These are phyloP conservation scores for Mythimna ferrago DNA, from an alignment of 2,888 invertebrate genomes.

Conservation along the genomic window DNA sequence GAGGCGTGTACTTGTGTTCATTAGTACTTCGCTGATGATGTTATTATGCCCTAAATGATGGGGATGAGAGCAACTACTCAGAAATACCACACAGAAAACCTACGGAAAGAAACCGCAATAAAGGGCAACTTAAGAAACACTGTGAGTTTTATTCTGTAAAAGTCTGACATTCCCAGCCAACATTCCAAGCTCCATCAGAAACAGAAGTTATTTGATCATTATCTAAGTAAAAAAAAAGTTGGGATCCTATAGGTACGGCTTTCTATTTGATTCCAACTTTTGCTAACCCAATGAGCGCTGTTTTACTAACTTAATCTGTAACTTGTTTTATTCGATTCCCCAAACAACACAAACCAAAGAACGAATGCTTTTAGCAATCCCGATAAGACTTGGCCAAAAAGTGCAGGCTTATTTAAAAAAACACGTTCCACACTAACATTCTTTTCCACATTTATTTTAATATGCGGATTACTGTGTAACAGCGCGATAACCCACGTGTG, in stretches of 20 bases:
- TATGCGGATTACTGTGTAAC: slow-evolving; percentile 55
- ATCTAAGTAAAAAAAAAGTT: not conserved
- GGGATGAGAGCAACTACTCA: not conserved
- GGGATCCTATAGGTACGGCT: not conserved
- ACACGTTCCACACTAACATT: slow-evolving; percentile 18
- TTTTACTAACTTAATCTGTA: not conserved
- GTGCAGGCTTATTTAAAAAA: slow-evolving; percentile 22
- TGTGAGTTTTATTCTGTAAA: no score
- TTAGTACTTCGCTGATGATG: slow-evolving; percentile 15
- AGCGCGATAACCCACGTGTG: slow-evolving; percentile 51
- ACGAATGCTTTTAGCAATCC: slow-evolving; percentile 24
- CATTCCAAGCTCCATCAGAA: no score
- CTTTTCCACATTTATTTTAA: slow-evolving; percentile 56
- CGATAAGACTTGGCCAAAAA: slow-evolving; percentile 7
- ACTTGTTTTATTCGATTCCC: slow-evolving; percentile 14
- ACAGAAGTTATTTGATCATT: no score
- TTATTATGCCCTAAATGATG: slow-evolving; percentile 11
- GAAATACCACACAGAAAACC: not conserved
- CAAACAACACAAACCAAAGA: slow-evolving; percentile 16
- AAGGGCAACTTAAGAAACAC: no score
- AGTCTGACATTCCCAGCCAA: no score
- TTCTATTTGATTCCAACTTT: not conserved
- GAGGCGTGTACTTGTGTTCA: slow-evolving; percentile 28
- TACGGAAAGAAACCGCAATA: not conserved
- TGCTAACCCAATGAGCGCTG: not conserved